Percentiles rank a stretch among this genome's conserved stretches.
These are phyloP conservation scores for Oithona nana DNA, from an alignment of 2,888 invertebrate species.

Conservation along the genomic window DNA sequence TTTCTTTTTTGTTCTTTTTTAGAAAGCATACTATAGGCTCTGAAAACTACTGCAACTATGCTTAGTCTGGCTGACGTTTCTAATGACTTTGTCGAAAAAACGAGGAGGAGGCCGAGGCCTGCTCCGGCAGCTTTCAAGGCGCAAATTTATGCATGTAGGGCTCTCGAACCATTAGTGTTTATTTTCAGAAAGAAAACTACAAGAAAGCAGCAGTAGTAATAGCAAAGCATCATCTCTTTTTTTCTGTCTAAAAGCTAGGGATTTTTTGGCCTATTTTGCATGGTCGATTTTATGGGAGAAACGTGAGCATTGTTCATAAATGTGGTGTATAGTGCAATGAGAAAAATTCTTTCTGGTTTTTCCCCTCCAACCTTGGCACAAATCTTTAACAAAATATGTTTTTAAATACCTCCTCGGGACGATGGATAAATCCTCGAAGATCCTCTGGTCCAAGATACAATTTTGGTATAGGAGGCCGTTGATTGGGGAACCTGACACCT, in stretches of 20 bases:
- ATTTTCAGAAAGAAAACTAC: too few species aligned
- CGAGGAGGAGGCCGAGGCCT: neutral
- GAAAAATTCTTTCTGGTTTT: neutral
- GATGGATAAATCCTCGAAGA: constrained; percentile 4
- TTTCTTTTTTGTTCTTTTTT: too few species aligned
- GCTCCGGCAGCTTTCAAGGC: too few species aligned
- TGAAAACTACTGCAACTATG: too few species aligned
- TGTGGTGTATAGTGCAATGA: too few species aligned
- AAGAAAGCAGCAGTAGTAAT: too few species aligned
- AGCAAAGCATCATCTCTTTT: too few species aligned
- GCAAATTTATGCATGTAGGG: neutral
- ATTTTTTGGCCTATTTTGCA: neutral
- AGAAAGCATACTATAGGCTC: too few species aligned
- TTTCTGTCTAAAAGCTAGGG: too few species aligned
- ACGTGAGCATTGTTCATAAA: neutral
- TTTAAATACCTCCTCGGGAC: neutral
- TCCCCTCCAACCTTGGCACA: neutral
- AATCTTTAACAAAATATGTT: neutral
- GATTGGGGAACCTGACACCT: constrained; percentile 1
- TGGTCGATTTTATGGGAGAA: neutral
- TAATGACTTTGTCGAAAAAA: neutral
- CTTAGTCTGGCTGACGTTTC: neutral
- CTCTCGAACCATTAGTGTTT: neutral
- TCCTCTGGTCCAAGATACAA: constrained; percentile 2
- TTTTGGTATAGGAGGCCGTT: neutral